Evolutionary conservation across 37 sponge, comb jelly and placozoan genomes (phyloP), one percentile per base, ranked within the genome.

Genomic region (Amphimedon queenslandica): DNA sequence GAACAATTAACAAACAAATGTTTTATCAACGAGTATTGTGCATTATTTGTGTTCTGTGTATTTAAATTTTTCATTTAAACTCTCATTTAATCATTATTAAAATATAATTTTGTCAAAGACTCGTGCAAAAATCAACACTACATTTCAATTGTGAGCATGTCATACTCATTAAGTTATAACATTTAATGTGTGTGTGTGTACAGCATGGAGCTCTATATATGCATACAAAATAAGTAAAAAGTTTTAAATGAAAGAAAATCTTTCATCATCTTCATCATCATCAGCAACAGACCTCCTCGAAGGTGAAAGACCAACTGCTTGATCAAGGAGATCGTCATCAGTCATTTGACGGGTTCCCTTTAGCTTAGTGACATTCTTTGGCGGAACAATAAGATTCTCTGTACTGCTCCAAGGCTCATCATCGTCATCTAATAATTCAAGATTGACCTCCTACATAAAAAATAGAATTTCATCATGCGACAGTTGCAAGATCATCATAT

Each of bases 241-340:
- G n/a, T n/a, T n/a, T n/a, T n/a, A n/a, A n/a, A n/a, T n/a, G n/a
- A n/a, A n/a, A n/a, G n/a, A n/a, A n/a, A n/a, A n/a, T n/a, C n/a
- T n/a, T n/a, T 47, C 51, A 47, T 47, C 51, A 47, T 8, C 8
- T 47, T 47, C 51, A n/a, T n/a, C 27, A n/a, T 60, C 61, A 25
- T 11, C 23, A 18, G 53, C 13, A 18, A 47, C 13, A 18, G 53
- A 47, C 13, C 13, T 8, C 13, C 13, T 18, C 8, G 13, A 13
- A 60, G 28, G 61, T 25, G 61, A 25, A 6, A 60, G 27, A n/a
- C 61, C 61, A 6, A 60, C 61, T 60, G 61, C 61, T n/a, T 60
- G 27, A 60, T 11, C 28, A 13, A 60, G 28, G 5, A 60, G 61
- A 60, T 60, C 61, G 23, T 60, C 21, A 25, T 13, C 27, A n/a